phyloP scores from a whole-genome alignment of 2,113 vertebrate species.

The Sardina pilchardus region DNA sequence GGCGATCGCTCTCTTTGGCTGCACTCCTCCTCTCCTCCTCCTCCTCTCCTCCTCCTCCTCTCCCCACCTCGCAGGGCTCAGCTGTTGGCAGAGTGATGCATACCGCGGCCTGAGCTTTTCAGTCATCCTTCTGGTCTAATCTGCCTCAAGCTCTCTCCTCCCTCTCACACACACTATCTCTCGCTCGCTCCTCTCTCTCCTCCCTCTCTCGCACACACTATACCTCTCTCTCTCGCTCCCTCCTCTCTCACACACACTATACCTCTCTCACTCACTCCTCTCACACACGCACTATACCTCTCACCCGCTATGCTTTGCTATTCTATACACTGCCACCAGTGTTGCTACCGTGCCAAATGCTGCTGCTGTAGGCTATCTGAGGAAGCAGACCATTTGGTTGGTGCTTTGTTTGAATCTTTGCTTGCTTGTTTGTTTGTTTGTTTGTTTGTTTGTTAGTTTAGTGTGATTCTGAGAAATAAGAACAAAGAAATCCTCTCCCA shows the following conservation, averaged over 20 bases:
- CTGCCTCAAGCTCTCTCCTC: background rate
- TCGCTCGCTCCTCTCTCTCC: background rate
- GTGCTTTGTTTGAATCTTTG: background rate
- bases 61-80: background rate
- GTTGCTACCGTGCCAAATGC: too few species aligned
- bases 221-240: background rate
- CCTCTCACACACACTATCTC: background rate
- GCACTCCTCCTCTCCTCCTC: background rate
- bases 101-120: background rate
- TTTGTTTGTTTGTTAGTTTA: background rate
- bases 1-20: background rate
- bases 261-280: background rate
- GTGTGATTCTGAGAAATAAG: too few species aligned
- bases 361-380: background rate
- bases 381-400: background rate
- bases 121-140: slow-evolving; percentile 10
- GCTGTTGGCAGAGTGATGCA: slow-evolving; percentile 1
- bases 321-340: background rate
- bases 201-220: background rate
- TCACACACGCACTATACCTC: background rate
- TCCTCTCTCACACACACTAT: background rate
- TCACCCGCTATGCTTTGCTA: background rate
- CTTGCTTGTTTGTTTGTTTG: background rate
- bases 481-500: background rate
- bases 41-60: background rate